phyloP scores from a whole-genome alignment of 2,113 vertebrate genomes.

The Argyrosomus japonicus region DNA sequence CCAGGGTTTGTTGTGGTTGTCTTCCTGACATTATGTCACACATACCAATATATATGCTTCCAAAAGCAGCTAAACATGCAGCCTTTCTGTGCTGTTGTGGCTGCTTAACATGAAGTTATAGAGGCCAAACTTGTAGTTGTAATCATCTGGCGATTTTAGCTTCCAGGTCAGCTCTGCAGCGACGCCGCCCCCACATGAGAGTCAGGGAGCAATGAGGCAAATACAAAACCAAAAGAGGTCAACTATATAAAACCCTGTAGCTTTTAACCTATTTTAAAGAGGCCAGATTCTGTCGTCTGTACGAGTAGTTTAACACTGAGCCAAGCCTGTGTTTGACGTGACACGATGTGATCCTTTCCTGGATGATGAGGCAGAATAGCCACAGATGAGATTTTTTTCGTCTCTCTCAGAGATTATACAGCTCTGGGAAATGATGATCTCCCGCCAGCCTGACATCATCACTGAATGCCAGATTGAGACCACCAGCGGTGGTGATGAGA shows the following conservation, averaged over 20 bases:
- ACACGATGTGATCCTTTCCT: background rate
- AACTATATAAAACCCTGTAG: background rate
- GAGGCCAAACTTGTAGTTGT: constrained; percentile 1
- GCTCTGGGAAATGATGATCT: constrained; percentile 16
- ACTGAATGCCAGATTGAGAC: constrained; percentile 20
- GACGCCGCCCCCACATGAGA: background rate
- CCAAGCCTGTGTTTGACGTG: background rate
- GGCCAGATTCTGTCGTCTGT: background rate
- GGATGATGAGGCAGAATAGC: background rate
- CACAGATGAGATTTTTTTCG: background rate
- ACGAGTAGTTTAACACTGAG: background rate
- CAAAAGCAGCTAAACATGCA: background rate
- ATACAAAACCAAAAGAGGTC: background rate
- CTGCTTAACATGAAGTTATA: constrained; percentile 6
- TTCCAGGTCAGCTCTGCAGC: constrained; percentile 33
- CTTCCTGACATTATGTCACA: background rate
- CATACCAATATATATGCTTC: background rate
- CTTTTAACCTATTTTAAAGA: background rate
- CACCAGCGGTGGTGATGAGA: constrained; percentile 5
- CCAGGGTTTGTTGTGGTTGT: constrained; percentile 6
- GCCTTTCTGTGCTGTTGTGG: background rate
- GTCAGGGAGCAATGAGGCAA: constrained; percentile 1
- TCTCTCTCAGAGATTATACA: constrained; percentile 34
- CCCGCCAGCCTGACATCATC: constrained; percentile 17
- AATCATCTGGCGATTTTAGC: constrained; percentile 17